A percentile compares a stretch with the other conserved stretches of the same genome.
These are phyloP conservation scores for Helicoverpa zea DNA, from an alignment of 1,140 invertebrate species.

Conservation along the genomic window DNA sequence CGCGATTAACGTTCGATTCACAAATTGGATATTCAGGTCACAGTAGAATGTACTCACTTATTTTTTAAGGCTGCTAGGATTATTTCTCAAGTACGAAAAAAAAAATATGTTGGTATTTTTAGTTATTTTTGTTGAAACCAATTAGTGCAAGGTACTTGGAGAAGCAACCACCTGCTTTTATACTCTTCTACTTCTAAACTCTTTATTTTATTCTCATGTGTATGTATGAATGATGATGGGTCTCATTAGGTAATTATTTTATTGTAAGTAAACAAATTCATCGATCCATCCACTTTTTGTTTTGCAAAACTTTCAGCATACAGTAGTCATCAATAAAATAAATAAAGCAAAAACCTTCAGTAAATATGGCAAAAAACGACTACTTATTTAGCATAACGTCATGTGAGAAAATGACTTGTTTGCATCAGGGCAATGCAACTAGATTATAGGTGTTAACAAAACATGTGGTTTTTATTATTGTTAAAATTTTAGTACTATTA, in stretches of 20 bases:
- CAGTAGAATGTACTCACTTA: not conserved
- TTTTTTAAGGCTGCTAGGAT: not conserved
- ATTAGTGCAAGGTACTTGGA: too few relatives aligned
- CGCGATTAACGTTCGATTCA: conserved; percentile 51
- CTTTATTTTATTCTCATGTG: too few relatives aligned
- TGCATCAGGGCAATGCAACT: too few relatives aligned
- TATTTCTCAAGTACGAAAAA: not conserved
- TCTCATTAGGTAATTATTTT: too few relatives aligned
- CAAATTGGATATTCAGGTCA: conserved; percentile 53
- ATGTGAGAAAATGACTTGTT: conserved; percentile 8
- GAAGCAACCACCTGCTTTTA: too few relatives aligned
- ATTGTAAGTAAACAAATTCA: too few relatives aligned
- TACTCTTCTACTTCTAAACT: too few relatives aligned
- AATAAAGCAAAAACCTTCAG: not conserved
- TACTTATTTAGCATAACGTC: not conserved
- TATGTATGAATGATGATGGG: too few relatives aligned
- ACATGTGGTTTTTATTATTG: not conserved
- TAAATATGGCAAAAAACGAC: not conserved
- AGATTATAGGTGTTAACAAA: not conserved
- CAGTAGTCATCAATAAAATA: not conserved
- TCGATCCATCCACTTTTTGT: too few relatives aligned
- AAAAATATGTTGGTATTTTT: not conserved
- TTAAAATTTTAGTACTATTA: too few relatives aligned
- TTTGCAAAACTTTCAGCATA: too few relatives aligned
- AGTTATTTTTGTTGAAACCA: not conserved